These are phyloP conservation scores for Mycteria americana DNA, from an alignment of 2,797 vertebrate species.

Conservation along the genomic window DNA sequence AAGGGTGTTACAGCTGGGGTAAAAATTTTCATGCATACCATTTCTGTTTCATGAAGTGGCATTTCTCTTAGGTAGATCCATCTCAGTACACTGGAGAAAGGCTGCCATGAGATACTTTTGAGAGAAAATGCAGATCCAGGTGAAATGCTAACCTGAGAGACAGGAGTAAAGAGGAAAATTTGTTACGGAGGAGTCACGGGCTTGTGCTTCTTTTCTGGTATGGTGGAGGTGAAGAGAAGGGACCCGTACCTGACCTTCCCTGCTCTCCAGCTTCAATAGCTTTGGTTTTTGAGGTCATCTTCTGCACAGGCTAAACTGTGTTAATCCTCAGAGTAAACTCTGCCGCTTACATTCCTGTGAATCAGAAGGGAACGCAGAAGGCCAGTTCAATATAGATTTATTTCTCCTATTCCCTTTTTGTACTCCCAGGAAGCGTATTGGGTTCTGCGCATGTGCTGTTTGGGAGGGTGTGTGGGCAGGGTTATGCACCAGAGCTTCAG, in stretches of 20 bases:
- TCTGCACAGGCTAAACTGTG: not conserved
- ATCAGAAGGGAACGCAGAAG: not conserved
- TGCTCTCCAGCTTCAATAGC: not conserved
- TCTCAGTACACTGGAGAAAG: not conserved
- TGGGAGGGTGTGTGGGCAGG: not conserved
- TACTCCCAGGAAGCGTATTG: not conserved
- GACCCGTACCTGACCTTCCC: not conserved
- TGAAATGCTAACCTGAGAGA: not conserved
- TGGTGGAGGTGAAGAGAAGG: not conserved
- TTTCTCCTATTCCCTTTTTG: not conserved
- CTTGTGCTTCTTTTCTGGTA: not conserved
- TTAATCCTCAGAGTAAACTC: slow-evolving; percentile 29
- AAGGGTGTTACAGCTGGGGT: not conserved
- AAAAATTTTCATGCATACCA: not conserved
- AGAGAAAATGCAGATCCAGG: not conserved
- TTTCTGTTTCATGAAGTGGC: not conserved
- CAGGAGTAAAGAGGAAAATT: not conserved
- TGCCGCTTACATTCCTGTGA: not conserved
- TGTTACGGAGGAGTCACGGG: not conserved
- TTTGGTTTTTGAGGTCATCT: slow-evolving; percentile 11
- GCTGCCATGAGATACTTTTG: not conserved
- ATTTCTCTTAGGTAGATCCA: not conserved
- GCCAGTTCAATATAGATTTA: not conserved
- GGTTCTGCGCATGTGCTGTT: not conserved
- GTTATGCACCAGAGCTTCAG: not conserved